Evolutionary conservation across 23 tunicate genomes (phyloP), one percentile per base, ranked within the genome.

Genomic region (Ascidia mentula): DNA sequence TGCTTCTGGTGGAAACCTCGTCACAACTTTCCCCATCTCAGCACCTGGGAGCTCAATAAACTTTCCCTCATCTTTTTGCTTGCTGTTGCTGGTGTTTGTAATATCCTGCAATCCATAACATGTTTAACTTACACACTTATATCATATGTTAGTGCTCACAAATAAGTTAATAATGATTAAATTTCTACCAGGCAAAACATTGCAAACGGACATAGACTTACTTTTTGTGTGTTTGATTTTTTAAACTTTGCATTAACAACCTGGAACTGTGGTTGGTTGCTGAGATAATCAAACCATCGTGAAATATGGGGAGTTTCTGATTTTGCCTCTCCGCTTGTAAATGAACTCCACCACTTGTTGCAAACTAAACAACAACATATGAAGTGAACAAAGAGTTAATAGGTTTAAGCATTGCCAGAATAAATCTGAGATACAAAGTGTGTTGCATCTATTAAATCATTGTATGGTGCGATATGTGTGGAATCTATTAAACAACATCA

Each of bases 1-100:
- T 0, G 99, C 99, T 81, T 96, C 99, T 13, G 99, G 99, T 22
- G 99, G 99, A 78, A 96, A 96, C 32, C 99, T 80, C 0, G 87
- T 81, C 36, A 96, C 99, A 40, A 96, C 99, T 34, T 96, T 96
- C n/a, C 99, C 99, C 59, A 84, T 85, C n/a, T 77, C 86, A 20
- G 99, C 99, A 6, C 99, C 99, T 40, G 97, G 97, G 32, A 96
- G 88, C 0, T 96, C 97, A 30, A 96, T 61, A 76, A 86, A 96
- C 60, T 93, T 96, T 34, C 97, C 99, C 72, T 91, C 97, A 45
- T 91, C 93, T 82, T 87, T 81, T 37, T 83, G 83, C 59, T 79
- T 80, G 40, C 60, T 74, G 46, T 74, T 74, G 78, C 38, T 74
- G 6, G 78, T 36, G 46, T 74, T 74, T 3, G 46, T 13, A 36